A percentile compares a stretch with the other conserved stretches of the same genome.
Conservation (phyloP, 1,140 invertebrate species). For the Procambarus clarkii region DNA sequence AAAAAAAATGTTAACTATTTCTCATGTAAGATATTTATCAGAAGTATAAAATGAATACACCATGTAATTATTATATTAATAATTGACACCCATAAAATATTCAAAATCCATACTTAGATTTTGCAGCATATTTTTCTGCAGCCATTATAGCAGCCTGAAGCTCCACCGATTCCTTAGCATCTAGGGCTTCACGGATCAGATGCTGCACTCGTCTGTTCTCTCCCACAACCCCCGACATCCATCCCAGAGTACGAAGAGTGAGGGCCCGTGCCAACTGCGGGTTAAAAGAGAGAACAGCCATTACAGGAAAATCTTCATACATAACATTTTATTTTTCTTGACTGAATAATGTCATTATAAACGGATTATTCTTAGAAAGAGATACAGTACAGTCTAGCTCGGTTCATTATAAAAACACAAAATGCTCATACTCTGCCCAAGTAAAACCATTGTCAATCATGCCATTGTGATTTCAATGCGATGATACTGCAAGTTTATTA, state of each 20-base stretch:
- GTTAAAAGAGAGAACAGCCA: neutral
- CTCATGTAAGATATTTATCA: too few relatives aligned
- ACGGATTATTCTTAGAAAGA: too few relatives aligned
- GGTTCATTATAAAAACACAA: too few relatives aligned
- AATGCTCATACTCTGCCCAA: too few relatives aligned
- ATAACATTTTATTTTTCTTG: too few relatives aligned
- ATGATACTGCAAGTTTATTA: too few relatives aligned
- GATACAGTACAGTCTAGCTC: too few relatives aligned
- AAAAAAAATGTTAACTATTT: too few relatives aligned
- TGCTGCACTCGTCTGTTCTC: conserved; percentile 97
- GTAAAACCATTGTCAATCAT: too few relatives aligned
- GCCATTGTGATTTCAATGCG: too few relatives aligned
- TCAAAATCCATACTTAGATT: conserved; percentile 80
- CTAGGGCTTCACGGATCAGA: conserved; percentile 91
- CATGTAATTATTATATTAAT: neutral
- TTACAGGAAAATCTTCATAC: neutral
- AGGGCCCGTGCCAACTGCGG: conserved; percentile 87
- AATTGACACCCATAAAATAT: conserved; percentile 76
- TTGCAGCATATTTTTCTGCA: conserved; percentile 92
- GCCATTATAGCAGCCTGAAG: conserved; percentile 97
- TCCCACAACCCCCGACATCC: conserved; percentile 93
- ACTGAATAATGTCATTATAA: too few relatives aligned
- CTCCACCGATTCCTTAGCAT: conserved; percentile 96
- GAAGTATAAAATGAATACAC: too few relatives aligned
- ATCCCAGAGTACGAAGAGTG: conserved; percentile 91